A percentile compares a stretch with the other conserved stretches of the same genome.
Conservation (phyloP, 2,888 invertebrate genomes). For the Sthenelais limicola region DNA sequence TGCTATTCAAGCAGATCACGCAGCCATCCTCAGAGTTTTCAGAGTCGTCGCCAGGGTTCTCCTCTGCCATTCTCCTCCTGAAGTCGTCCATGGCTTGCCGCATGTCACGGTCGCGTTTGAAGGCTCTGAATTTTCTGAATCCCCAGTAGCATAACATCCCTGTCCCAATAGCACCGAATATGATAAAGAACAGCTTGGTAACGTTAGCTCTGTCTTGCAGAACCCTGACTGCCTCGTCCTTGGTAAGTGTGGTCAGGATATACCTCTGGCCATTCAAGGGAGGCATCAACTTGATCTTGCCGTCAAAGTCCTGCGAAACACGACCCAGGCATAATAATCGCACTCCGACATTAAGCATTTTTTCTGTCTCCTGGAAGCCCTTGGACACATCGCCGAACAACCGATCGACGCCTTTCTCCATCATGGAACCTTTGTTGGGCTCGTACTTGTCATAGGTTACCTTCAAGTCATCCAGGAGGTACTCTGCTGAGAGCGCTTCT, state of each 20-base stretch:
- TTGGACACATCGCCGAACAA: constrained; percentile 85
- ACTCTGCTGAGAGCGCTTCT: constrained; percentile 80
- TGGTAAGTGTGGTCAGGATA: constrained; percentile 85
- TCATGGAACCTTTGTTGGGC: constrained; percentile 82
- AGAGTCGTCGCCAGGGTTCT: constrained; percentile 40
- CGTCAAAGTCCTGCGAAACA: constrained; percentile 77
- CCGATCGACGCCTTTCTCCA: constrained; percentile 88
- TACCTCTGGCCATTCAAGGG: constrained; percentile 78
- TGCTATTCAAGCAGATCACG: constrained; percentile 88
- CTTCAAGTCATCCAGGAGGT: constrained; percentile 80
- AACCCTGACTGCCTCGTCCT: constrained; percentile 82
- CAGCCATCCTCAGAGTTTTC: constrained; percentile 78
- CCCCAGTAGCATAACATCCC: constrained; percentile 75
- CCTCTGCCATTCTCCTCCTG: background rate
- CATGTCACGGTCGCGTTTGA: constrained; percentile 47
- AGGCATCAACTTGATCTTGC: constrained; percentile 80
- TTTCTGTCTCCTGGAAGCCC: constrained; percentile 89
- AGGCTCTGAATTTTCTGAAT: constrained; percentile 73
- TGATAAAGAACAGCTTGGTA: constrained; percentile 74
- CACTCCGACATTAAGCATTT: constrained; percentile 87
- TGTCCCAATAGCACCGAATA: constrained; percentile 77
- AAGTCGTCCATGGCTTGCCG: constrained; percentile 45
- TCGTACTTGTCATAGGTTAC: constrained; percentile 88
- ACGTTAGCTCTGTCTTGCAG: constrained; percentile 80
- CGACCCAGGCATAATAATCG: constrained; percentile 87